phyloP scores from a whole-genome alignment of 2,797 vertebrate species.

The Periophthalmus magnuspinnatus region DNA sequence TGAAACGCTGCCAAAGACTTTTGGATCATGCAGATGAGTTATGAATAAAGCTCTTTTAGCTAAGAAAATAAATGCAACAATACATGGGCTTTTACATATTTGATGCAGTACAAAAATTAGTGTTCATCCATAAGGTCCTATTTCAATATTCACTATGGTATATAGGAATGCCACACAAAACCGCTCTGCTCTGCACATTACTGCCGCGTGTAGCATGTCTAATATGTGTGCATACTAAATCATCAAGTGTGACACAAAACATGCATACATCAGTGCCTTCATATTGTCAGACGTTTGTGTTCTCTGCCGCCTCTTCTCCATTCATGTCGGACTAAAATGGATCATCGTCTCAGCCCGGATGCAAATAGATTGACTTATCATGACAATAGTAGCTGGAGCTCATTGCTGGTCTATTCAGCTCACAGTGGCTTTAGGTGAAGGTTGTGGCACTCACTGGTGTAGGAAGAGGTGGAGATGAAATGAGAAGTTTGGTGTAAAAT shows the following conservation, averaged over 20 bases:
- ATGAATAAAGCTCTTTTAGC: background rate
- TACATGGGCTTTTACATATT: no score
- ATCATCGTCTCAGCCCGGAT: slow-evolving; percentile 50
- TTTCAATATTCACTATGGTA: background rate
- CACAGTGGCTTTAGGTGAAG: slow-evolving; percentile 51
- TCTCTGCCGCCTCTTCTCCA: slow-evolving; percentile 10
- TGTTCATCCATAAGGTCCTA: background rate
- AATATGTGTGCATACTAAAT: slow-evolving; percentile 14
- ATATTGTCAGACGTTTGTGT: slow-evolving; percentile 18
- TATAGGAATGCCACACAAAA: background rate
- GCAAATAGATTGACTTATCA: slow-evolving; percentile 62
- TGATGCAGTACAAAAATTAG: no score
- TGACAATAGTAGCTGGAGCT: slow-evolving; percentile 47
- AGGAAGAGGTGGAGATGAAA: slow-evolving; percentile 66
- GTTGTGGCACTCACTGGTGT: slow-evolving; percentile 35
- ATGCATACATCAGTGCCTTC: slow-evolving; percentile 33
- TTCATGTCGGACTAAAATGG: slow-evolving; percentile 45
- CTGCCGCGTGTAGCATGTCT: slow-evolving; percentile 19
- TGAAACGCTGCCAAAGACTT: background rate
- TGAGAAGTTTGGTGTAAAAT: slow-evolving; percentile 57
- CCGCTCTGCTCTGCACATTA: background rate
- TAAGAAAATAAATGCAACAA: background rate
- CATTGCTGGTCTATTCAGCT: slow-evolving; percentile 50
- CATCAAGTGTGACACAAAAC: slow-evolving; percentile 41
- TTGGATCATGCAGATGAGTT: background rate